These are phyloP conservation scores for Agraylea sexmaculata DNA, from an alignment of 1,140 invertebrate species.

Conservation along the genomic window DNA sequence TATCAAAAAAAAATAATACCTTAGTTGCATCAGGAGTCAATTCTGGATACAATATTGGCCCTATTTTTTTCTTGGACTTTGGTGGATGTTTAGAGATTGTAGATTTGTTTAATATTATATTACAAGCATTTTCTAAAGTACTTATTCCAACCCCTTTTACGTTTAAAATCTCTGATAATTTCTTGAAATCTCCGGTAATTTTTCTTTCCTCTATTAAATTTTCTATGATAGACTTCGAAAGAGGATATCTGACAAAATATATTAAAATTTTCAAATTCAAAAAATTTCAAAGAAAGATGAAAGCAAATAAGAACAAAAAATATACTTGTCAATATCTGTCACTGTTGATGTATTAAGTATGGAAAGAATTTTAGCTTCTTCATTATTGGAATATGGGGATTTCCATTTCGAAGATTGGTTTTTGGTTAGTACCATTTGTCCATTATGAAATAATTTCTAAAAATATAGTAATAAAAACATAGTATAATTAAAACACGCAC, in stretches of 20 bases:
- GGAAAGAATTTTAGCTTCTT: too few relatives aligned
- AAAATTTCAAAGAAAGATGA: background rate
- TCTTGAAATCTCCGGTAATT: slow-evolving; percentile 12
- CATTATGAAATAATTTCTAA: too few relatives aligned
- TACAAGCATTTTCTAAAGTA: slow-evolving; percentile 18
- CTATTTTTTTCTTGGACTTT: slow-evolving; percentile 10
- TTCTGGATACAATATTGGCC: slow-evolving; percentile 16
- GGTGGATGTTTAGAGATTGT: too few relatives aligned
- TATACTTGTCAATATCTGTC: background rate
- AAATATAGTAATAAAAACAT: too few relatives aligned
- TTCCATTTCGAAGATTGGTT: too few relatives aligned
- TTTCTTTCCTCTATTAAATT: slow-evolving; percentile 9
- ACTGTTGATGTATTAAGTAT: too few relatives aligned
- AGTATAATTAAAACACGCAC: too few relatives aligned
- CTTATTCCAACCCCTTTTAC: slow-evolving; percentile 13
- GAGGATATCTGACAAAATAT: background rate
- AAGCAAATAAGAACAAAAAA: background rate
- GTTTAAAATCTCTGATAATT: slow-evolving; percentile 14
- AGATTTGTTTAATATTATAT: slow-evolving; percentile 17
- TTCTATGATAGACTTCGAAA: slow-evolving; percentile 3
- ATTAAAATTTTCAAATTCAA: background rate
- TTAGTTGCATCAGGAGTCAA: slow-evolving; percentile 4
- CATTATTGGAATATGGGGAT: too few relatives aligned
- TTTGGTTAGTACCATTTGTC: too few relatives aligned
- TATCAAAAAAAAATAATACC: slow-evolving; percentile 8